Evolutionary conservation across 2,888 invertebrate species (phyloP).

Genomic region (Eupeodes luniger): DNA sequence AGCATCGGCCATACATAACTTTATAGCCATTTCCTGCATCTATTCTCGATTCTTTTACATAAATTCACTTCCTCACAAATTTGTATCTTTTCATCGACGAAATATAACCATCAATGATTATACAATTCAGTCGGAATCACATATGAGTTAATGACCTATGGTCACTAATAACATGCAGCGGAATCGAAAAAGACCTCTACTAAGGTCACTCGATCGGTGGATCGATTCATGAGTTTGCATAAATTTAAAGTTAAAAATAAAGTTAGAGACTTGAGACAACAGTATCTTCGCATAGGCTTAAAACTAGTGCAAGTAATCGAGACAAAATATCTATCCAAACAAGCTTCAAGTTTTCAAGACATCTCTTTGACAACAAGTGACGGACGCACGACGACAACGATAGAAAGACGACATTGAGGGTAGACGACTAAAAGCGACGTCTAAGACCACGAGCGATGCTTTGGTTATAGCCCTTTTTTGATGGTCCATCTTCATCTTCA

Average conservation of each 20-base stretch:
- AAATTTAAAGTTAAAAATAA: slow-evolving; percentile 31
- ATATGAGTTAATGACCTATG: slow-evolving; percentile 73
- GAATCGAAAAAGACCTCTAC: slow-evolving; percentile 63
- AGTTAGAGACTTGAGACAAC: background rate
- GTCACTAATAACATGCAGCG: slow-evolving; percentile 42
- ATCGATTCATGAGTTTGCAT: slow-evolving; percentile 44
- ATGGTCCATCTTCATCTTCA: background rate
- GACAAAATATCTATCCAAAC: slow-evolving; percentile 29
- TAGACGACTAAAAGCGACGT: too few species aligned
- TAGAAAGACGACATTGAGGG: too few species aligned
- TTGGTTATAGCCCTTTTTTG: slow-evolving; percentile 12
- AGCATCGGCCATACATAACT: background rate
- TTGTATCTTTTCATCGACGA: slow-evolving; percentile 22
- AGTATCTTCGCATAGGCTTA: background rate
- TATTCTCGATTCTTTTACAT: slow-evolving; percentile 67
- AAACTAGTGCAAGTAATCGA: slow-evolving; percentile 52
- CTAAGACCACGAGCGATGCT: background rate
- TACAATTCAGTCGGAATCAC: slow-evolving; percentile 46
- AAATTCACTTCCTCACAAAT: slow-evolving; percentile 70
- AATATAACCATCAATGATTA: slow-evolving; percentile 33
- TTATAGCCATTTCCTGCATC: slow-evolving; percentile 60
- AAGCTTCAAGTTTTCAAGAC: background rate
- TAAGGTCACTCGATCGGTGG: slow-evolving; percentile 60
- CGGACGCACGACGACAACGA: background rate
- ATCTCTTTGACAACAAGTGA: slow-evolving; percentile 6